Evolutionary conservation across 2,888 invertebrate species (phyloP).

Genomic region (Brachyopa scutellaris): DNA sequence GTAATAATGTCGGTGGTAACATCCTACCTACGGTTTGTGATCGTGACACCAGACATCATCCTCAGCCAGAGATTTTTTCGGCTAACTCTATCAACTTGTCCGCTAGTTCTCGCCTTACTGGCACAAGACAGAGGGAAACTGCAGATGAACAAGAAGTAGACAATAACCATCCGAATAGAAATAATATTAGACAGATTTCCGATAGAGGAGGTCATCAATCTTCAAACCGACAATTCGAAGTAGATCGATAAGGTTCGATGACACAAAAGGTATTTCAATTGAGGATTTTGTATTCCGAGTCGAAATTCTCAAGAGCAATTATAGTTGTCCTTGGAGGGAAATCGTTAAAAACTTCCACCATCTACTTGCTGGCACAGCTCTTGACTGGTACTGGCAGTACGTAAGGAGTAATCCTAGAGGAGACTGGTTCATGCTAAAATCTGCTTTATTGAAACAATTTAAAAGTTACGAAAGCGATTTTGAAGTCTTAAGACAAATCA

Average conservation of each 20-base stretch:
- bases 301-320: not conserved
- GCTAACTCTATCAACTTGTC: too few species aligned
- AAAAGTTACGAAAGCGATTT: conserved; percentile 14
- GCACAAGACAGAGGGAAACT: too few species aligned
- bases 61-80: too few species aligned
- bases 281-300: not conserved
- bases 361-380: conserved; percentile 1
- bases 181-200: too few species aligned
- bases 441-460: conserved; percentile 20
- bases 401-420: not conserved
- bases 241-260: conserved; percentile 43
- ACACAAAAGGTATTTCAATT: not conserved
- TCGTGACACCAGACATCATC: too few species aligned
- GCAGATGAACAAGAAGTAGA: too few species aligned
- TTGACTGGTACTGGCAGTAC: conserved; percentile 44
- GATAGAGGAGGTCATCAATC: too few species aligned
- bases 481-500: conserved; percentile 25
- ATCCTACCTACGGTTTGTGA: too few species aligned
- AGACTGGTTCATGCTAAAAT: conserved; percentile 21
- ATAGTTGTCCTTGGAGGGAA: not conserved
- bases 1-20: too few species aligned
- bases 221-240: not conserved
- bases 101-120: too few species aligned
- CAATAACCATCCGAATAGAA: too few species aligned
- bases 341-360: conserved; percentile 28